These are phyloP conservation scores for Drosophila mojavensis DNA, from an alignment of 1,140 invertebrate species.

Conservation along the genomic window DNA sequence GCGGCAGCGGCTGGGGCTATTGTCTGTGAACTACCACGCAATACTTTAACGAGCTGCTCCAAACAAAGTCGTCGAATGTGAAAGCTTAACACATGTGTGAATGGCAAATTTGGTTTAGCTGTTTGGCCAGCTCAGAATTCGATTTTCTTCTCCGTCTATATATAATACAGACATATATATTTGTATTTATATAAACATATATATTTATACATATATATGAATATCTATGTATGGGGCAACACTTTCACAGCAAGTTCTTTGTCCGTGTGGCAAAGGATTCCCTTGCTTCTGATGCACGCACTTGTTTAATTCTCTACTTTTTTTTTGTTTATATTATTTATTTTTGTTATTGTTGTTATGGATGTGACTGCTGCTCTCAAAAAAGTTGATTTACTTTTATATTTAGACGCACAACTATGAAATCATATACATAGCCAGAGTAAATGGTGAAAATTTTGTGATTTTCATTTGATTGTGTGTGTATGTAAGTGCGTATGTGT, in stretches of 20 bases:
- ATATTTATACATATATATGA: too few species aligned
- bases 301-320: not conserved
- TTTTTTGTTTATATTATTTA: not conserved
- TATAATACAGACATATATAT: too few species aligned
- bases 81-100: conserved; percentile 33
- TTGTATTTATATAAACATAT: too few species aligned
- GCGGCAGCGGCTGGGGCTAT: too few species aligned
- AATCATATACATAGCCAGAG: conserved; percentile 23
- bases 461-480: conserved; percentile 43
- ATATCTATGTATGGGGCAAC: conserved; percentile 11
- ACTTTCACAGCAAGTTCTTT: conserved; percentile 35
- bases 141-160: conserved; percentile 39
- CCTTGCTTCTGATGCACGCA: conserved; percentile 12
- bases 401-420: conserved; percentile 11
- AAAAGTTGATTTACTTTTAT: conserved; percentile 6
- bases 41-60: conserved; percentile 14
- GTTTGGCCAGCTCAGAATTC: conserved; percentile 54
- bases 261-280: conserved; percentile 35
- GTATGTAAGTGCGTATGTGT: conserved; percentile 15
- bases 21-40: conserved; percentile 18
- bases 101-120: conserved; percentile 27
- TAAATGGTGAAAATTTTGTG: conserved; percentile 50
- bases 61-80: not conserved
- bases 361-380: conserved; percentile 1
- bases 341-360: conserved; percentile 11